phyloP scores from a whole-genome alignment of 2,113 vertebrate species.

The Ardeotis arabs region DNA sequence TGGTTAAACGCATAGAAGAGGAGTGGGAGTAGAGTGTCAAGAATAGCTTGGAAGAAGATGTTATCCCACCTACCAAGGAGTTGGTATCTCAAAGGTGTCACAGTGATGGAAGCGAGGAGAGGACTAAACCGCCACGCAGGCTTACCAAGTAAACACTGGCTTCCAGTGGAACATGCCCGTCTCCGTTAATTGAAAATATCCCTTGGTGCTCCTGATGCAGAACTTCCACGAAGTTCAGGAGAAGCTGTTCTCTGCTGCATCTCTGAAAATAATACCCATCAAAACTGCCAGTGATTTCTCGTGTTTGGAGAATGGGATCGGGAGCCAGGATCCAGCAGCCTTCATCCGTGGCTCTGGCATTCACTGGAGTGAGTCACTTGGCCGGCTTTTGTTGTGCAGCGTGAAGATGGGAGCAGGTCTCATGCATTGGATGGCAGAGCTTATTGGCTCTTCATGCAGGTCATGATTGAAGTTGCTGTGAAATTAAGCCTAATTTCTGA shows the following conservation, averaged over 20 bases:
- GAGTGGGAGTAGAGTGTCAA: constrained; percentile 56
- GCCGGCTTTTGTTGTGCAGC: background rate
- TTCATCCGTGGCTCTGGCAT: background rate
- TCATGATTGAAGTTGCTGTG: background rate
- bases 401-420: background rate
- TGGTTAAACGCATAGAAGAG: constrained; percentile 64
- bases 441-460: background rate
- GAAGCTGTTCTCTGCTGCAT: background rate
- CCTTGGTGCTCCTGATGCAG: background rate
- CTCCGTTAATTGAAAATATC: background rate
- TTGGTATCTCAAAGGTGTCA: constrained; percentile 58
- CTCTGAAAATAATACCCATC: background rate
- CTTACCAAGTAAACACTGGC: background rate
- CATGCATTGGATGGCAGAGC: background rate
- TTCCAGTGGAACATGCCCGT: background rate
- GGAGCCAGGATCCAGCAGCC: constrained; percentile 28
- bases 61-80: constrained; percentile 58
- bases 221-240: background rate
- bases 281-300: background rate
- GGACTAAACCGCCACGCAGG: constrained; percentile 4
- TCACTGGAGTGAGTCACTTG: constrained; percentile 8
- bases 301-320: background rate
- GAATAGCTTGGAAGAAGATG: constrained; percentile 68
- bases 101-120: constrained; percentile 48
- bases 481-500: constrained; percentile 1